phyloP scores from a whole-genome alignment of 2,888 invertebrate genomes.

The Leptopilina syphax region DNA sequence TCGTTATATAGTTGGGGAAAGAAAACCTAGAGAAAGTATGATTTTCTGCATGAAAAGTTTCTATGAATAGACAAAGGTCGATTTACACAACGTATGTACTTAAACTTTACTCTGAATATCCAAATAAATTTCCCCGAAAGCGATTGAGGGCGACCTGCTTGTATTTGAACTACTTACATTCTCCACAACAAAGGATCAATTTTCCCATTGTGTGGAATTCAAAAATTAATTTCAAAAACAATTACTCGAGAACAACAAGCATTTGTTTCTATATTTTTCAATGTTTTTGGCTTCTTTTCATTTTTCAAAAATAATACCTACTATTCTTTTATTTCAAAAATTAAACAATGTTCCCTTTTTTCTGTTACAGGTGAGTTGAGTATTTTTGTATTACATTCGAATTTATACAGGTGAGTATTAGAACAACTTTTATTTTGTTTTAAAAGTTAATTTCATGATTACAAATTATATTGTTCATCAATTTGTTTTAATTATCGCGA shows the following conservation, averaged over 20 bases:
- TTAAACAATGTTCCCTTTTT: too few relatives aligned
- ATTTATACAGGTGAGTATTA: not conserved
- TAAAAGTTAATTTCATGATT: too few relatives aligned
- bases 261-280: not conserved
- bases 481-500: too few relatives aligned
- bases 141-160: constrained; percentile 63
- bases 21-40: not conserved
- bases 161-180: constrained; percentile 55
- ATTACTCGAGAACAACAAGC: not conserved
- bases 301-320: not conserved
- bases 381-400: not conserved
- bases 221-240: not conserved
- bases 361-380: too few relatives aligned
- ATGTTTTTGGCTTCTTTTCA: not conserved
- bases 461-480: too few relatives aligned
- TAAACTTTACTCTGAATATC: constrained; percentile 35
- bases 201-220: not conserved
- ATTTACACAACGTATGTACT: not conserved
- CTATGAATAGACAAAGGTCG: constrained; percentile 19
- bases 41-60: not conserved
- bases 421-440: not conserved
- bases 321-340: not conserved
- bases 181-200: not conserved
- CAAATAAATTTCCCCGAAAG: constrained; percentile 61
- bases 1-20: not conserved